Evolutionary conservation across 2,113 vertebrate species (phyloP).

Genomic region (Phasianus colchicus): DNA sequence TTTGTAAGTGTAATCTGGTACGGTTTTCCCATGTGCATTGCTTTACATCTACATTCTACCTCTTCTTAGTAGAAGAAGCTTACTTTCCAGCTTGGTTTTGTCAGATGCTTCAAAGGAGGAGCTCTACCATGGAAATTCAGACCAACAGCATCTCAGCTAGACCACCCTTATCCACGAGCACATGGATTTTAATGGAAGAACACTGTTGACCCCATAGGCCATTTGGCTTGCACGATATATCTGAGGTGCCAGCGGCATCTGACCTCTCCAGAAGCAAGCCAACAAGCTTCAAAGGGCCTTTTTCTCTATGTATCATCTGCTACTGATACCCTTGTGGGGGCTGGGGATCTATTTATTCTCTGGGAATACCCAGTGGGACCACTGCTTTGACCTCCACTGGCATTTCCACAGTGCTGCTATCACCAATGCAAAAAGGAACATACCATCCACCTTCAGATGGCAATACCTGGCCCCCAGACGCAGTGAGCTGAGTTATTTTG

Average conservation of each 20-base stretch:
- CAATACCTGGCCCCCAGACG: conserved; percentile 13
- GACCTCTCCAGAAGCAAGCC: background rate
- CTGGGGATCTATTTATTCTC: background rate
- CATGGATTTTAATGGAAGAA: background rate
- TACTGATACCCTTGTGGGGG: background rate
- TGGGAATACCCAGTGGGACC: background rate
- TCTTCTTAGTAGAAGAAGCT: background rate
- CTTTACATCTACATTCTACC: background rate
- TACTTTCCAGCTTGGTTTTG: background rate
- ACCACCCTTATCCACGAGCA: background rate
- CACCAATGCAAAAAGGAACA: background rate
- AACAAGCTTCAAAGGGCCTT: background rate
- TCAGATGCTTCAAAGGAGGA: background rate
- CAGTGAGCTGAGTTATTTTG: background rate
- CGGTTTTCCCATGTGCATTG: background rate
- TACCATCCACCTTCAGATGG: background rate
- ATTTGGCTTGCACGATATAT: background rate
- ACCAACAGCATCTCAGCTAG: background rate
- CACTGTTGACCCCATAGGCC: background rate
- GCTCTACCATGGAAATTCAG: background rate
- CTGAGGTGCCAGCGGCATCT: background rate
- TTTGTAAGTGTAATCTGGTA: background rate
- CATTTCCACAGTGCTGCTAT: background rate
- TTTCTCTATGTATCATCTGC: background rate
- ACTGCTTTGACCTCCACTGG: background rate